Conservation (phyloP, 2,797 vertebrate genomes). For the Schizothorax lantsangensis region DNA sequence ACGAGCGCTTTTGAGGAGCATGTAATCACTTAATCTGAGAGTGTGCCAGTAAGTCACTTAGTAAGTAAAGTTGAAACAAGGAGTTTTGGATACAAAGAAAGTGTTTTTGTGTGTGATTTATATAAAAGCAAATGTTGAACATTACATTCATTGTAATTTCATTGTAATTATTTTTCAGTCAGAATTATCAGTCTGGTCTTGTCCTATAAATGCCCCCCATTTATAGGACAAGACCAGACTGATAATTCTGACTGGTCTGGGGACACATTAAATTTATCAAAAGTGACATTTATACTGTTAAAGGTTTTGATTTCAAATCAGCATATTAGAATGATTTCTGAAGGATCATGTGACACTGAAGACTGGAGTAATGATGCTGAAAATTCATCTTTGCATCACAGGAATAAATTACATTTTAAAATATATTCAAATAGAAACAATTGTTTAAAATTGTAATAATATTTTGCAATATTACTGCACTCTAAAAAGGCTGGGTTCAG, state of each 20-base stretch:
- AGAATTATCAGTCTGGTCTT: no score
- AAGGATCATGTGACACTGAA: neutral
- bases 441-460: neutral
- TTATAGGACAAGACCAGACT: no score
- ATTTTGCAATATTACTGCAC: neutral
- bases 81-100: neutral
- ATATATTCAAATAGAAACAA: neutral
- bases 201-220: no score
- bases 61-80: neutral
- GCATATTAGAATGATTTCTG: neutral
- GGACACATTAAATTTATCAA: neutral
- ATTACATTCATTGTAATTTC: no score
- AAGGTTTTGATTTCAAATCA: neutral
- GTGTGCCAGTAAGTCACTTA: neutral
- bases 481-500: no score
- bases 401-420: neutral
- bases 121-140: neutral
- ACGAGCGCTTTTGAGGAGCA: neutral
- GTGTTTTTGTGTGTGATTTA: neutral
- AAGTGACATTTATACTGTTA: neutral
- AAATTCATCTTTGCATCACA: neutral
- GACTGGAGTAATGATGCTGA: neutral
- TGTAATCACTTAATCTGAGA: neutral
- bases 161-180: no score
- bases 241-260: no score